Base-by-base conservation (phyloP, 37 sponge, comb jelly and placozoan species). In the Theonella swinhoei region DNA sequence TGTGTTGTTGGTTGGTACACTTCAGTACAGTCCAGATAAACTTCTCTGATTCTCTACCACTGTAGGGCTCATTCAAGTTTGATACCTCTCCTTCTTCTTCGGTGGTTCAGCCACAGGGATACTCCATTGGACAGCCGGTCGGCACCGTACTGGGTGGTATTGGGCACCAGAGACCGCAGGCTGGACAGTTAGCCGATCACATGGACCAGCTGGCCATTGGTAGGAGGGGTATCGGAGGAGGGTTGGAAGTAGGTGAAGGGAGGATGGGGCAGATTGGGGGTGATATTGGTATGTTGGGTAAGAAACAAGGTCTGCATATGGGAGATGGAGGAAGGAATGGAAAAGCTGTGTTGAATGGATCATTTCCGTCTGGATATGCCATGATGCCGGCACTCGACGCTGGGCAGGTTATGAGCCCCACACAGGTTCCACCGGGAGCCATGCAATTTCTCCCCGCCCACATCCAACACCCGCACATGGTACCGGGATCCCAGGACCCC, bases 401-500 rank as follows among this genome's bases (percentile, higher is more conserved):
- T 3, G 84, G 84, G 4, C 85, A 76, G 41, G 37, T 85, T 29
- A 59, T 85, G 32, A 85, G 77, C 61, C 77, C 85, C 34, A 85
- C 85, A 0, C 85, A 66, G n/a, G 68, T 47, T 14, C 62, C 23
- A 3, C 54, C 75, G 1, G 60, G 58, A 31, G 38, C 43, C 31
- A 8, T 65, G n/a, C 66, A 65, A 26, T 65, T 23, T 65, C 66
- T 65, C 29, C 29, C 66, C 29, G 54, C 54, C 54, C 54, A 47
- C 14, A 7, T 47, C 54, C 54, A 47, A 47, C 54, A 47, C 54
- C 11, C 54, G 1, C 69, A 28, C 9, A 68, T 68, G 31, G 20
- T 68, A 2, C 34, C 69, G 2, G 33, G 34, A 5, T 68, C 69
- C 33, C 69, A 68, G 69, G 69, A 68, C 19, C 19, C 34, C 20